A percentile compares a stretch with the other conserved stretches of the same genome.
Evolutionary conservation across 2,113 vertebrate genomes (phyloP).

Genomic region (Mus spicilegus): DNA sequence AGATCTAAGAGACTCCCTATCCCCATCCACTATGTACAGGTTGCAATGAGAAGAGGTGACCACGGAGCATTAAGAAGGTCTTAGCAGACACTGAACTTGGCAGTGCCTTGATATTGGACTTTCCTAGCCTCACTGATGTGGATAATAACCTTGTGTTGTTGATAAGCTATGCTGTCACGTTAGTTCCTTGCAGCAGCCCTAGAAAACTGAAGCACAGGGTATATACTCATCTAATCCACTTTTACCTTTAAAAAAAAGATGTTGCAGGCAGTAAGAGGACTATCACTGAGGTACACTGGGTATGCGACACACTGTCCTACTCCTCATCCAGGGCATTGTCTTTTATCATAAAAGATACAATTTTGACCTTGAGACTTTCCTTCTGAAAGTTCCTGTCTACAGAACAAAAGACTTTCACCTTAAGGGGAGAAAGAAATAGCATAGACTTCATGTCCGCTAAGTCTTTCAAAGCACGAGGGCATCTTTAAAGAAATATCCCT

Average conservation of each 20-base stretch:
- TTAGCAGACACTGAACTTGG: background rate
- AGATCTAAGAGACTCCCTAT: background rate
- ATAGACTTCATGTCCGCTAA: slow-evolving; percentile 9
- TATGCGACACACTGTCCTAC: background rate
- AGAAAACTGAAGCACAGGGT: background rate
- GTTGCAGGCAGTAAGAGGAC: background rate
- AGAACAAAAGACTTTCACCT: background rate
- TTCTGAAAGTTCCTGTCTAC: slow-evolving; percentile 14
- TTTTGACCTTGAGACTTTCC: slow-evolving; percentile 58
- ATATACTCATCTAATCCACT: background rate
- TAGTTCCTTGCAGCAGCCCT: background rate
- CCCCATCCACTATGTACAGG: too few species aligned
- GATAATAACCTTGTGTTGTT: background rate
- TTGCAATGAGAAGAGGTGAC: background rate
- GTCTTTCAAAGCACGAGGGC: slow-evolving; percentile 18
- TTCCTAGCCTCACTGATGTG: background rate
- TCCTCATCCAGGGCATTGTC: background rate
- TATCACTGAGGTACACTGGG: background rate
- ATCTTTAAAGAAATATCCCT: slow-evolving; percentile 67
- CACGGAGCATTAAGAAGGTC: background rate
- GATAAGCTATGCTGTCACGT: background rate
- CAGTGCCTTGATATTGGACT: background rate
- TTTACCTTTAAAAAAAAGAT: background rate
- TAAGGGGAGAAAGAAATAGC: background rate
- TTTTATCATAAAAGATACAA: slow-evolving; percentile 1